Evolutionary conservation across 2,113 vertebrate genomes (phyloP).

Genomic region (Aramus guarauna): DNA sequence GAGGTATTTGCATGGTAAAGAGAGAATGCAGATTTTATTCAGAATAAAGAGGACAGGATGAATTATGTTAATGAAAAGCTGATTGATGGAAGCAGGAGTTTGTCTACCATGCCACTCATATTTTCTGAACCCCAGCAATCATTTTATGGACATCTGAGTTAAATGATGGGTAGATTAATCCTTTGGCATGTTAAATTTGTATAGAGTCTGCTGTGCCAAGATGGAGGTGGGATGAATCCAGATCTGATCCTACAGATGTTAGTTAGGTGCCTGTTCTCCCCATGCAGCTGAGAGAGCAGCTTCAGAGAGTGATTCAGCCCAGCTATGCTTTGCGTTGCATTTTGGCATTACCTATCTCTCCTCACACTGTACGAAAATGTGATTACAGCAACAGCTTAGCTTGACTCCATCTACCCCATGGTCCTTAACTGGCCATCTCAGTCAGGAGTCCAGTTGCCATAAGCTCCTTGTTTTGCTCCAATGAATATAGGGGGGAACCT

Average conservation of each 20-base stretch:
- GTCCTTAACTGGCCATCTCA: background rate
- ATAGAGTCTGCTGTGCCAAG: background rate
- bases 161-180: conserved; percentile 3
- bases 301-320: background rate
- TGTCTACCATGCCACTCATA: background rate
- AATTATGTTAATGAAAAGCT: conserved; percentile 43
- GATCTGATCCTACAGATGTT: background rate
- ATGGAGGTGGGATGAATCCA: background rate
- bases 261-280: background rate
- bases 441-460: background rate
- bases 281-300: background rate
- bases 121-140: conserved; percentile 12
- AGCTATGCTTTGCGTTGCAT: background rate
- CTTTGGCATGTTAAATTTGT: background rate
- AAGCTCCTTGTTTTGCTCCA: background rate
- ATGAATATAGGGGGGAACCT: background rate
- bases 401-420: background rate
- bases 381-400: background rate
- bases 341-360: background rate
- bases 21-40: conserved; percentile 20
- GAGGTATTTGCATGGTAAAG: conserved; percentile 31
- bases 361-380: background rate
- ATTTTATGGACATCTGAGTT: background rate
- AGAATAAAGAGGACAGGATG: background rate
- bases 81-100: conserved; percentile 38